Evolutionary conservation across 2,888 invertebrate species (phyloP).

Genomic region (Calephelis perditalis): DNA sequence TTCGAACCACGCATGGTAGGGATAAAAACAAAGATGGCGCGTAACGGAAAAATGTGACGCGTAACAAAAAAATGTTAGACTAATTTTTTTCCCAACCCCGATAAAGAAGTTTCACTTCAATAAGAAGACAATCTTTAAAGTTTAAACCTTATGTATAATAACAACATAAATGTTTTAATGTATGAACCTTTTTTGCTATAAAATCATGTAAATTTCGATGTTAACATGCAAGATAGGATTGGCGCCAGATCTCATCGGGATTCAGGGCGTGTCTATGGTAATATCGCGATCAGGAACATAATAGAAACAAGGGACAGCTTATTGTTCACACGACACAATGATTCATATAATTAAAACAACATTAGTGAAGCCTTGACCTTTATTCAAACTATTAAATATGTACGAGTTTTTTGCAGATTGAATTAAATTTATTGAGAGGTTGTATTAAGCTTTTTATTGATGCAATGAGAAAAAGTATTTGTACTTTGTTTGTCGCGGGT

Average conservation of each 20-base stretch:
- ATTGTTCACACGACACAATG: constrained; percentile 28
- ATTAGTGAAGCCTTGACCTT: constrained; percentile 10
- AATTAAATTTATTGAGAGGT: too few species aligned
- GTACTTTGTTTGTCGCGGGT: too few species aligned
- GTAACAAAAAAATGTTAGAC: too few species aligned
- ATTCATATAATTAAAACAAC: constrained; percentile 20
- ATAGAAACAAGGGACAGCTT: constrained; percentile 24
- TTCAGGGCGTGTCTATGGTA: constrained; percentile 43
- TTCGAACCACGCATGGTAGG: too few species aligned
- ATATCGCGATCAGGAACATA: constrained; percentile 24
- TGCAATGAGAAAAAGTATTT: too few species aligned
- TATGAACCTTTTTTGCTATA: constrained; percentile 19
- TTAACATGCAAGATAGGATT: constrained; percentile 45
- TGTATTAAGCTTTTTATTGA: not conserved
- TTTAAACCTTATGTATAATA: too few species aligned
- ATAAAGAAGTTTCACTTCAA: too few species aligned
- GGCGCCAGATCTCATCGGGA: constrained; percentile 63
- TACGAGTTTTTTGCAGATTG: constrained; percentile 1
- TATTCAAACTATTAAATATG: constrained; percentile 4
- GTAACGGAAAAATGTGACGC: too few species aligned
- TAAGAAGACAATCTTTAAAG: too few species aligned
- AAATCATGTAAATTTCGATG: constrained; percentile 23
- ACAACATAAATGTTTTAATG: constrained; percentile 15
- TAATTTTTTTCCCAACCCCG: too few species aligned
- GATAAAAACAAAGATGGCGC: too few species aligned